Evolutionary conservation across 1,140 invertebrate species (phyloP), one percentile per base, ranked within the genome.

Genomic region (Oryzaephilus surinamensis): DNA sequence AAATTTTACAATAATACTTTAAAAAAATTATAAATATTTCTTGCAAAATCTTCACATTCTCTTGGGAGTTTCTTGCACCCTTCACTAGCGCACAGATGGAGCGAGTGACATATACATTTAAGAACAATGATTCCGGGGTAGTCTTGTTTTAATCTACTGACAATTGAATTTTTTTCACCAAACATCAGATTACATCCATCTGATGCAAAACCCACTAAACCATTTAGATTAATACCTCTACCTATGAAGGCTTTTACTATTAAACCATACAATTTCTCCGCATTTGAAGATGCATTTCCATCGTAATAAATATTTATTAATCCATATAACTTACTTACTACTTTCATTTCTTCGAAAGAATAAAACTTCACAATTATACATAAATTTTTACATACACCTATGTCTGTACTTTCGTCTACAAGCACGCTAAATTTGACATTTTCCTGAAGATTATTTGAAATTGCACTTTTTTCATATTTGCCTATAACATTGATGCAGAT

Each of bases 351-450:
- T 24, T 50, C 32, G 15, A 37, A 21, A 45, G 55, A 46, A 42
- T 48, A 60, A 52, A 48, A 58, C 32, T 47, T 32, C n/a, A 45
- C 47, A 38, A 46, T 36, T 35, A 50, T 46, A 38, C 54, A 48
- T 43, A 41, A 7, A 7, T 20, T 35, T 34, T 40, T 31, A 11
- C 12, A 12, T 3, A 48, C 38, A 15, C 43, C 47, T 5, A 64
- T 46, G 40, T 65, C 61, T 2, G 60, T 67, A 2, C 58, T 65
- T 41, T 67, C 62, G 46, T 63, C 62, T 4, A 61, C 31, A 11
- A 65, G 46, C 2, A 62, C 31, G 29, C 58, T 64, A 35, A 53
- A 66, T 15, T 46, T 20, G 41, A 46, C 48, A 2, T 57, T 43
- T 24, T 48, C 52, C 14, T 62, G 38, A 45, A 60, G 57, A 28